Evolutionary conservation across 2,113 vertebrate genomes (phyloP), one percentile per base, ranked within the genome.

Genomic region (Cottus gobio): DNA sequence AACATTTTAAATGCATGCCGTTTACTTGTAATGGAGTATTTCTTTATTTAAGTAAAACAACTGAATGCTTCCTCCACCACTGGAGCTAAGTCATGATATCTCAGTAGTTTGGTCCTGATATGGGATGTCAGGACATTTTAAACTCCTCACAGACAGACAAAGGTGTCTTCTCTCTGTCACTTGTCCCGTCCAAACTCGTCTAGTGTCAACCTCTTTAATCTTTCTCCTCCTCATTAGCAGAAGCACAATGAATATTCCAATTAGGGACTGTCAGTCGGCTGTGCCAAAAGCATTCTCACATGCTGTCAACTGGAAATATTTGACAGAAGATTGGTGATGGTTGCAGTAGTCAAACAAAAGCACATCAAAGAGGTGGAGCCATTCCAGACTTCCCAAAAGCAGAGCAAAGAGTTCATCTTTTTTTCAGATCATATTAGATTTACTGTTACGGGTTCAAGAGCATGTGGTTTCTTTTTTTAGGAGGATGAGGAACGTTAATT

Each of bases 201-300:
- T 30, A 1, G 62, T 8, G 24, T 8, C 6, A 1, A 46, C 9
- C 10, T 13, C 57, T 71, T 72, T 79, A 20, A 13, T 68, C 57
- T 36, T 54, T 52, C 16, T 2, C 46, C 26, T 56, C 68, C 82
- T 90, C 85, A 86, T 89, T 84, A 89, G 82, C 74, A 57, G 71
- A 77, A 79, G 54, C 58, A 12, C 18, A 56, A 65, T 20, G 65
- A 83, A 85, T 77, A 62, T 68, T 69, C 66, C 71, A 83, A 86
- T 88, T 81, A 90, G 42, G 15, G 11, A 48, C 76, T 57, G 82
- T 87, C 65, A 48, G 31, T 31, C 71, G 16, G 5, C 60, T 10
- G 36, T 26, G 80, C 79, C 86, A 91, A 74, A 42, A 28, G 69
- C 50, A 15, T 77, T 72, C 46, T 84, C 71, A 24, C 72, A 75